phyloP scores from a whole-genome alignment of 2,797 vertebrate genomes.

The Karalla daura region DNA sequence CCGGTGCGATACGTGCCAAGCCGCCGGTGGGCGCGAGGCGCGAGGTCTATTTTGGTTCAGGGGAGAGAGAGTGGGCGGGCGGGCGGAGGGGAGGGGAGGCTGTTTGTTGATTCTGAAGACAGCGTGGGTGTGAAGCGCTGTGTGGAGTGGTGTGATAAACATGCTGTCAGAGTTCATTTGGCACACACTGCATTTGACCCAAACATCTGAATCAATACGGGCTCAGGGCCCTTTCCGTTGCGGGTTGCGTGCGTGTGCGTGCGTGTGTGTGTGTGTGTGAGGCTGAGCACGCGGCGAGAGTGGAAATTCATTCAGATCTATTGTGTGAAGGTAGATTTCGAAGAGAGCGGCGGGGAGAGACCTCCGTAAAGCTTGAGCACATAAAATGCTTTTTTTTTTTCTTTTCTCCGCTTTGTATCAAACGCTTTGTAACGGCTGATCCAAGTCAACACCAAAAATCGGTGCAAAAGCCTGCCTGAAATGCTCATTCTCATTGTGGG shows the following conservation, averaged over 20 bases:
- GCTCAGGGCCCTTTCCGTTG: slow-evolving; percentile 46
- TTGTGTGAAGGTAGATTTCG: not conserved
- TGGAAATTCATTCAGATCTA: slow-evolving; percentile 28
- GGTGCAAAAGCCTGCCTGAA: too few relatives aligned
- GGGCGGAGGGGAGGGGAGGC: slow-evolving; percentile 57
- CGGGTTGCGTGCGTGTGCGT: too few relatives aligned
- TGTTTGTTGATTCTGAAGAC: slow-evolving; percentile 75
- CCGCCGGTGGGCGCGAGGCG: slow-evolving; percentile 42
- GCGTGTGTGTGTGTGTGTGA: slow-evolving; percentile 33
- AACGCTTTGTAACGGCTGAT: too few relatives aligned
- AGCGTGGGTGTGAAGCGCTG: slow-evolving; percentile 70
- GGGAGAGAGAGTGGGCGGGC: slow-evolving; percentile 69
- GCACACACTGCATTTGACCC: slow-evolving; percentile 70
- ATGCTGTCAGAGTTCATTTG: slow-evolving; percentile 79
- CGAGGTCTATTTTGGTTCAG: slow-evolving; percentile 75
- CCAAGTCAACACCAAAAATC: too few relatives aligned
- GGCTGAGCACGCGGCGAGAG: slow-evolving; percentile 15
- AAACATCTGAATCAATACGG: slow-evolving; percentile 77
- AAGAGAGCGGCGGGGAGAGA: too few relatives aligned
- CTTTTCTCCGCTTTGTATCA: too few relatives aligned
- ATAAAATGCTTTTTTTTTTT: too few relatives aligned
- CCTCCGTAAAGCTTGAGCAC: too few relatives aligned
- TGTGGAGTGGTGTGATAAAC: slow-evolving; percentile 75
- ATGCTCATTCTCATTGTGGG: not conserved
- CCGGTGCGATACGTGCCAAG: slow-evolving; percentile 41